Conservation (phyloP, 2,888 invertebrate genomes). For the Syritta pipiens region DNA sequence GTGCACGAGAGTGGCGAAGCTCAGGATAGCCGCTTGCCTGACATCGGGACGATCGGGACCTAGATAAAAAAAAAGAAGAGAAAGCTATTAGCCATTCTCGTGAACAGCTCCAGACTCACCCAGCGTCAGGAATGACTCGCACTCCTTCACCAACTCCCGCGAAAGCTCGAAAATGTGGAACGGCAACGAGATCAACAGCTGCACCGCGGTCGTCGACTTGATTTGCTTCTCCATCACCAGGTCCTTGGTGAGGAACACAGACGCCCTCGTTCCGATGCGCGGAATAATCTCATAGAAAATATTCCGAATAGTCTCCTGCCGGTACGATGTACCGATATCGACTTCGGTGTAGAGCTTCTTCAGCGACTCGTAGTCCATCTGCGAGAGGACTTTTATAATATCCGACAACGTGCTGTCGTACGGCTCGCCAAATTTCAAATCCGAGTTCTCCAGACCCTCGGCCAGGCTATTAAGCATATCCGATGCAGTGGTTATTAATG, state of each 20-base stretch:
- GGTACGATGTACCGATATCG: constrained; percentile 86
- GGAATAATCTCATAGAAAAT: constrained; percentile 87
- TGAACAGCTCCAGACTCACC: constrained; percentile 71
- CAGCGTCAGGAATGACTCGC: constrained; percentile 81
- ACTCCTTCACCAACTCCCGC: constrained; percentile 80
- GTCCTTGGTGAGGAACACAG: constrained; percentile 84
- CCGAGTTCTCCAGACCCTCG: constrained; percentile 77
- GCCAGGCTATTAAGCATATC: constrained; percentile 76
- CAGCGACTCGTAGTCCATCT: constrained; percentile 78
- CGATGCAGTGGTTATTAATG: constrained; percentile 74
- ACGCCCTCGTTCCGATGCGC: constrained; percentile 84
- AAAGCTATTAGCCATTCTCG: neutral
- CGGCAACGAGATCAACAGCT: constrained; percentile 84
- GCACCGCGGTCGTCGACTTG: constrained; percentile 84
- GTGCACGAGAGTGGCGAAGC: constrained; percentile 85
- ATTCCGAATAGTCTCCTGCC: constrained; percentile 86
- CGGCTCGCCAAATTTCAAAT: constrained; percentile 78
- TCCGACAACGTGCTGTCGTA: constrained; percentile 78
- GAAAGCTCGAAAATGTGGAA: constrained; percentile 84
- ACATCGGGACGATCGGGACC: constrained; percentile 81
- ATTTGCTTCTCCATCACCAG: constrained; percentile 83
- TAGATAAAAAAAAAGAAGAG: neutral
- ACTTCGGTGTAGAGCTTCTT: constrained; percentile 81
- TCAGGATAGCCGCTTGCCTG: constrained; percentile 84
- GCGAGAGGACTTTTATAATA: constrained; percentile 76